phyloP scores from a whole-genome alignment of 2,888 invertebrate genomes.

The Nezara viridula region DNA sequence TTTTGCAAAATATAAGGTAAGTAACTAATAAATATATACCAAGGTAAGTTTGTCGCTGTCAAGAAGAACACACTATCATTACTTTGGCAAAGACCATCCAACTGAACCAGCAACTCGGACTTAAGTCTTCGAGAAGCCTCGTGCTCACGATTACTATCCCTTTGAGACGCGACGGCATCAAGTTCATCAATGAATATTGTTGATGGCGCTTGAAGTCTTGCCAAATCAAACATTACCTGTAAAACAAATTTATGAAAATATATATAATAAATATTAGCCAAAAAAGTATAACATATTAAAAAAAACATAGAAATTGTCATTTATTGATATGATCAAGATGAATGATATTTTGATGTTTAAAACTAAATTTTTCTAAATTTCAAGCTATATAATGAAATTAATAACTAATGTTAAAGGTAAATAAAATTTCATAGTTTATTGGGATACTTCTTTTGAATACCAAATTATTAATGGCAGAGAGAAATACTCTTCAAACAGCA shows the following conservation, averaged over 20 bases:
- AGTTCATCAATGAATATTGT: conserved; percentile 95
- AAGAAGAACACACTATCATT: conserved; percentile 81
- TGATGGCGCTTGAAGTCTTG: conserved; percentile 86
- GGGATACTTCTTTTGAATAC: no score
- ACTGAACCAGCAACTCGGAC: conserved; percentile 87
- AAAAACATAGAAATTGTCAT: no score
- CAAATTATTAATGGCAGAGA: no score
- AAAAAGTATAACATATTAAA: no score
- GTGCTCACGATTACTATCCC: conserved; percentile 74
- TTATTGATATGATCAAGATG: no score
- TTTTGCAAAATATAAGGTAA: neutral
- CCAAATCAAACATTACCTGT: conserved; percentile 89
- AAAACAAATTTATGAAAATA: neutral
- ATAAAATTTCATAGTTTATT: no score
- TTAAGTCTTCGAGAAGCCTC: conserved; percentile 90
- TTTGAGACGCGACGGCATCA: conserved; percentile 83
- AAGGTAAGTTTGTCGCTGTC: conserved; percentile 93
- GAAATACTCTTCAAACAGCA: no score
- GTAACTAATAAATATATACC: conserved; percentile 71
- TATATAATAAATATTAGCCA: neutral
- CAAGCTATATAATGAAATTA: no score
- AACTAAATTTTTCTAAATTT: no score
- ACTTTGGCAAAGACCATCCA: conserved; percentile 81
- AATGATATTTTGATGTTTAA: no score
- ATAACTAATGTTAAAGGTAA: no score